Conservation (phyloP, 2,888 invertebrate species). For the Dynastes grantii region DNA sequence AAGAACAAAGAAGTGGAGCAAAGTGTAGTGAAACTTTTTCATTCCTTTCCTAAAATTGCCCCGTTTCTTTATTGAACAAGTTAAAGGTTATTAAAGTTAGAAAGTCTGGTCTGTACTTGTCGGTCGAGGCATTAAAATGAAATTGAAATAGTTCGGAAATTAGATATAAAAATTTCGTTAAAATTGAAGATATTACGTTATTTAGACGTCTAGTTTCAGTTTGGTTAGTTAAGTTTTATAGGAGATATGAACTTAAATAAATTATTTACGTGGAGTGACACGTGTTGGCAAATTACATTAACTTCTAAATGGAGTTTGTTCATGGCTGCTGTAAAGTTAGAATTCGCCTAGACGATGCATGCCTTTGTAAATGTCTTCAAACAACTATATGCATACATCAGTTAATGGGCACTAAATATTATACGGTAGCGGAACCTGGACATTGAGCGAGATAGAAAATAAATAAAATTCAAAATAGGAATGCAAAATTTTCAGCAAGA, state of each 20-base stretch:
- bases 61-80: slow-evolving; percentile 45
- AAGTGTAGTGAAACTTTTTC: slow-evolving; percentile 47
- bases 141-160: slow-evolving; percentile 46
- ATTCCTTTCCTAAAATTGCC: slow-evolving; percentile 40
- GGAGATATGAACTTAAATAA: neutral
- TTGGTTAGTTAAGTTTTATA: neutral
- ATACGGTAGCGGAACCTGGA: no score
- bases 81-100: slow-evolving; percentile 47
- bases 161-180: slow-evolving; percentile 43
- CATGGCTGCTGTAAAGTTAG: no score
- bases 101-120: slow-evolving; percentile 32
- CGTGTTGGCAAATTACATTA: no score
- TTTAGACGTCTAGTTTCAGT: neutral
- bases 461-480: no score
- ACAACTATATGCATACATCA: no score
- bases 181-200: slow-evolving; percentile 19
- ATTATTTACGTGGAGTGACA: no score
- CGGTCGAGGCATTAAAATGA: slow-evolving; percentile 33
- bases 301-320: no score
- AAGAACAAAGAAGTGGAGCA: slow-evolving; percentile 45
- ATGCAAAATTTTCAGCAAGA: no score
- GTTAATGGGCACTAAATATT: no score
- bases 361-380: no score
- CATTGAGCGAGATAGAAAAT: no score
- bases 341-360: no score